Evolutionary conservation across 2,888 invertebrate species (phyloP).

Genomic region (Cybosia mesomella): DNA sequence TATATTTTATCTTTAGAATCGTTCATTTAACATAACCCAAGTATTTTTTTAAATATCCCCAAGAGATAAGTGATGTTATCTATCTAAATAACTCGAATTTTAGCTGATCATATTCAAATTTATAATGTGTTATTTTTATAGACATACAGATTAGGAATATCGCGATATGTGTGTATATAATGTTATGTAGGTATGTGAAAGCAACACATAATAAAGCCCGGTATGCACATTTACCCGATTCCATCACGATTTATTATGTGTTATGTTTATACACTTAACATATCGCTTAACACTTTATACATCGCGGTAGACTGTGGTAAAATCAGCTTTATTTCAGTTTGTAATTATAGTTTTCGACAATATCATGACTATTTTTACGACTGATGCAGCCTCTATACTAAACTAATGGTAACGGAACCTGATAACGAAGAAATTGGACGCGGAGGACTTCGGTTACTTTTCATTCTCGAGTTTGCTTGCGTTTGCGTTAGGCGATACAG

Average conservation of each 20-base stretch:
- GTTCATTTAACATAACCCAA: no score
- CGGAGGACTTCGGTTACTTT: no score
- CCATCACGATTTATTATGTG: not conserved
- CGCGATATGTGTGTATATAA: not conserved
- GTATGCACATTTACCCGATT: not conserved
- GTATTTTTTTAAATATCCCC: no score
- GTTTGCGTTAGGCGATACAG: no score
- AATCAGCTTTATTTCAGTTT: not conserved
- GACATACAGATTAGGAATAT: not conserved
- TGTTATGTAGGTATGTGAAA: not conserved
- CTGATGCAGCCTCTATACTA: no score
- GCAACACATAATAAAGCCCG: not conserved
- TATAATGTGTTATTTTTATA: not conserved
- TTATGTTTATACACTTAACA: not conserved
- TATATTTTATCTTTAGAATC: no score
- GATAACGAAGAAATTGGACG: no score
- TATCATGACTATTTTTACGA: not conserved
- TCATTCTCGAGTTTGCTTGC: no score
- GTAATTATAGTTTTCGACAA: not conserved
- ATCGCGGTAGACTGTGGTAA: not conserved
- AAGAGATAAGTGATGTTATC: not conserved
- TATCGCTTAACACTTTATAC: not conserved
- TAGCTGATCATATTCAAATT: not conserved
- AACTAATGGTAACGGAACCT: no score
- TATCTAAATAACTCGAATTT: not conserved